Conservation (phyloP, 2,888 invertebrate species). For the Phoenoteleia sp. region DNA sequence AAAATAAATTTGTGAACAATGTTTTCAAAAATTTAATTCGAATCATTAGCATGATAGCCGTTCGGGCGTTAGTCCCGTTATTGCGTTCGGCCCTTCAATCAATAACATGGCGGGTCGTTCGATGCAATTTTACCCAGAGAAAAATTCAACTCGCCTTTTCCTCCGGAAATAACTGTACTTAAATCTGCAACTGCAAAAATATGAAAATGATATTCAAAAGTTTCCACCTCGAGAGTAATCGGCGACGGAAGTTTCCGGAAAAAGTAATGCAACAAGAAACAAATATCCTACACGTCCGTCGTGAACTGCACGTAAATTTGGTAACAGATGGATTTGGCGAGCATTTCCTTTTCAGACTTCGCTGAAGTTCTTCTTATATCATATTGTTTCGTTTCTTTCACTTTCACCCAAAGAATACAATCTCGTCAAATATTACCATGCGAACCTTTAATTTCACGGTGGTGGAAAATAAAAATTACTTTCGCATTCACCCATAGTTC, state of each 20-base stretch:
- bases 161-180: constrained; percentile 40
- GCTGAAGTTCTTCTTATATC: constrained; percentile 44
- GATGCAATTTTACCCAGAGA: background rate
- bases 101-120: background rate
- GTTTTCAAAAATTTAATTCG: no score
- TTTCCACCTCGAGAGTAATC: constrained; percentile 51
- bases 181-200: constrained; percentile 48
- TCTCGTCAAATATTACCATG: constrained; percentile 27
- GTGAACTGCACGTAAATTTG: constrained; percentile 65
- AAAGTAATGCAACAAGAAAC: constrained; percentile 50
- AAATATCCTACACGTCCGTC: constrained; percentile 55
- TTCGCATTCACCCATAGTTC: no score
- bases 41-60: no score
- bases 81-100: no score
- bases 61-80: no score
- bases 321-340: constrained; percentile 70
- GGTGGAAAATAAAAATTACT: no score
- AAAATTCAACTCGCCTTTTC: constrained; percentile 2
- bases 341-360: constrained; percentile 56
- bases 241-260: constrained; percentile 52
- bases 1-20: background rate
- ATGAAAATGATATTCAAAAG: constrained; percentile 67
- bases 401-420: constrained; percentile 32
- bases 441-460: background rate
- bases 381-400: constrained; percentile 49